A percentile compares a stretch with the other conserved stretches of the same genome.
phyloP scores from a whole-genome alignment of 2,797 vertebrate genomes.

The Tolypeutes matacus region DNA sequence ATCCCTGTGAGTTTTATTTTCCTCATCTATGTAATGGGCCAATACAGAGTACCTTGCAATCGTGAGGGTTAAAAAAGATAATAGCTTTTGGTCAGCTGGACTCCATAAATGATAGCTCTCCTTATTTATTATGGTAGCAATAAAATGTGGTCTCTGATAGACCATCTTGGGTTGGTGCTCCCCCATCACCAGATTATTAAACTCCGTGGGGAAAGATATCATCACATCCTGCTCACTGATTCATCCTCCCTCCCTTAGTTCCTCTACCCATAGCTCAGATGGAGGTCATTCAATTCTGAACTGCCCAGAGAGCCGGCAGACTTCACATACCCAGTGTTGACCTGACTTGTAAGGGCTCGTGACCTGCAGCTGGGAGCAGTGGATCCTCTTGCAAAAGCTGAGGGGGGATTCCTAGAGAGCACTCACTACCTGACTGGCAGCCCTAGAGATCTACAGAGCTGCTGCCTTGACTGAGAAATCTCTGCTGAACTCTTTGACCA shows the following conservation, averaged over 20 bases:
- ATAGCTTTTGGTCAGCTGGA: neutral
- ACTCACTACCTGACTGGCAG: neutral
- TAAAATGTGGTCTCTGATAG: neutral
- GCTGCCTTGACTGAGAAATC: conserved; percentile 13
- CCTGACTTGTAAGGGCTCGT: neutral
- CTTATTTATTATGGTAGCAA: neutral
- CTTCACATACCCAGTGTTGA: rapidly evolving
- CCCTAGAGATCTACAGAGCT: neutral
- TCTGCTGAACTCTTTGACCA: neutral
- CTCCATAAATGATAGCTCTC: neutral
- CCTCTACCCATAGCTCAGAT: neutral
- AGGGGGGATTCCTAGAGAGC: conserved; percentile 1
- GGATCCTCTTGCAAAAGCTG: neutral
- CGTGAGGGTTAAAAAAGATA: neutral
- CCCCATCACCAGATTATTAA: neutral
- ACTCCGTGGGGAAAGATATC: neutral
- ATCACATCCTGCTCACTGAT: neutral
- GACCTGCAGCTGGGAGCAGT: neutral
- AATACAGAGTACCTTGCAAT: neutral
- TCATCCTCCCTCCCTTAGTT: neutral
- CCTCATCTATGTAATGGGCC: neutral
- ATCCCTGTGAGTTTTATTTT: neutral
- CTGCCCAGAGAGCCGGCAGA: rapidly evolving
- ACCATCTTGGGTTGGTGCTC: neutral
- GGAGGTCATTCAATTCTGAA: rapidly evolving